Evolutionary conservation across 2,888 invertebrate species (phyloP), one percentile per base, ranked within the genome.

Genomic region (Melanostoma scalare): DNA sequence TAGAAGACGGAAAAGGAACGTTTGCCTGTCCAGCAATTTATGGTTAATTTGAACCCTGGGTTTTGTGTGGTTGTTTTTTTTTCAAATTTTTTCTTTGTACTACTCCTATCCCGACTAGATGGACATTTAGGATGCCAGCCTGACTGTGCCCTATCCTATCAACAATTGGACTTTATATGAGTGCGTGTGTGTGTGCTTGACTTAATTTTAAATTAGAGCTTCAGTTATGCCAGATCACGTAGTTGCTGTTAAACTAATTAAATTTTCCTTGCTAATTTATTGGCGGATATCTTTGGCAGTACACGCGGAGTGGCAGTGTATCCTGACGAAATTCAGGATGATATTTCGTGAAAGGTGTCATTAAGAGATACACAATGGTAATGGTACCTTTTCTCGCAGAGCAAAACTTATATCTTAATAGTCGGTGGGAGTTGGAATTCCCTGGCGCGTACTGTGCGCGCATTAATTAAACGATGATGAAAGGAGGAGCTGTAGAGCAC

Each of bases 241-340:
- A 82, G 63, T 68, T 56, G 67, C 38, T 73, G 30, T 50, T 38
- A 52, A 50, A 73, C 78, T 82, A 82, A 82, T 78, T 82, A 82
- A 82, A 82, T 78, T 73, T 82, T 74, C 73, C 53, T 73, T 69
- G 69, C 78, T 82, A 82, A 82, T 82, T 82, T 82, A 74, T 69
- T 74, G 78, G 69, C 42, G 52, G 35, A 50, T 68, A 78, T 82
- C 52, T 55, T 36, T 56, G 30, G 35, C 35, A 42, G 38, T 46
- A 20, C 20, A 20, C 20, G 20, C 20, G 20, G 31, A 9, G 42
- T 10, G 42, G 42, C 5, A 8, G 40, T 63, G 40, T 61, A 61
- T 61, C 44, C 55, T 74, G 67, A 50, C 31, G 30, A 69, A 69
- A 68, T 56, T 68, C 55, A 4, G 50, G 56, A 69, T 63, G 55